Percentiles rank a stretch among this genome's conserved stretches.
These are phyloP conservation scores for Mactromeris polynyma DNA, from an alignment of 2,888 invertebrate genomes.

Conservation along the genomic window DNA sequence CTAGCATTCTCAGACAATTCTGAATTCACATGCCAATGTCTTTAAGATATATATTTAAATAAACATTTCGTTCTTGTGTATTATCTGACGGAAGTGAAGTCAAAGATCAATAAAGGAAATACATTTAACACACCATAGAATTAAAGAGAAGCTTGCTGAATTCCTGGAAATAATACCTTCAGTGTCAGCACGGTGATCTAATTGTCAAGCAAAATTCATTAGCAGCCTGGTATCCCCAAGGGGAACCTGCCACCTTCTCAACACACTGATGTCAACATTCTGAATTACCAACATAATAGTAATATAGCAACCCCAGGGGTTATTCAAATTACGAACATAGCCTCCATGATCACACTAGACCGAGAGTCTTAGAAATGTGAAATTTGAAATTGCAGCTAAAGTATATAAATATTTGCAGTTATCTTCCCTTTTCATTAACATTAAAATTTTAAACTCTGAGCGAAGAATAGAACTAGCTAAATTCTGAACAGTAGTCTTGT, in stretches of 20 bases:
- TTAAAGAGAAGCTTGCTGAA: background rate
- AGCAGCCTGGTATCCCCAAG: background rate
- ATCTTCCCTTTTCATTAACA: too few species aligned
- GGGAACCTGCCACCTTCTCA: background rate
- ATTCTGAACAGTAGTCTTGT: background rate
- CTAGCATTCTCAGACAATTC: background rate
- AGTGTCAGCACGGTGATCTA: background rate
- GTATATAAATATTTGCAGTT: background rate
- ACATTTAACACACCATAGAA: background rate
- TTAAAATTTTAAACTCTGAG: too few species aligned
- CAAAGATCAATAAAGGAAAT: background rate
- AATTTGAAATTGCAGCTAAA: background rate
- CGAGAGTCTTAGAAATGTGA: background rate
- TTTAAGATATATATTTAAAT: background rate
- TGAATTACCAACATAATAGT: background rate
- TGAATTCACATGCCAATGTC: background rate
- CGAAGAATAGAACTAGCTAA: too few species aligned
- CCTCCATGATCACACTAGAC: background rate
- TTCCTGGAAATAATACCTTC: background rate
- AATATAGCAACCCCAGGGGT: background rate
- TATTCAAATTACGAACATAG: background rate
- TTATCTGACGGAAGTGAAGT: background rate
- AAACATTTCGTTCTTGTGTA: background rate
- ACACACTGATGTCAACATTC: background rate
- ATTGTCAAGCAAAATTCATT: conserved; percentile 15